Conservation (phyloP, 2,797 vertebrate species). For the Labeo calbasu region DNA sequence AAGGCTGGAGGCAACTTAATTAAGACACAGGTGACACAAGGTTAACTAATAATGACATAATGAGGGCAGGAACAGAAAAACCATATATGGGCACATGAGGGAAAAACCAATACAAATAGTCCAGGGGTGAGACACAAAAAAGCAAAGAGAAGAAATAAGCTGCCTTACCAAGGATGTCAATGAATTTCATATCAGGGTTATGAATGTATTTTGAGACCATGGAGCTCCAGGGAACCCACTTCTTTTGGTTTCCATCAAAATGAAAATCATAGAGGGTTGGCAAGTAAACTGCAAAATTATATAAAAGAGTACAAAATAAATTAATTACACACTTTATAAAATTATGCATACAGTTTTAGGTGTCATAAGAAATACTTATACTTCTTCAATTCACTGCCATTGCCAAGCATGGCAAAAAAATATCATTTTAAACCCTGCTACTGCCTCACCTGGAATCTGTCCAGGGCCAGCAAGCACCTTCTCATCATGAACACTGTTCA, state of each 20-base stretch:
- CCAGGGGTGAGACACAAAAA: no score
- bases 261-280: constrained; percentile 94
- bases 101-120: no score
- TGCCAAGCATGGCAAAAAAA: neutral
- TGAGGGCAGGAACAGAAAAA: no score
- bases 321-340: neutral
- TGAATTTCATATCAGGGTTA: constrained; percentile 80
- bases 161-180: constrained; percentile 88
- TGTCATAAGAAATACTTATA: neutral
- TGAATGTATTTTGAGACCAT: constrained; percentile 88
- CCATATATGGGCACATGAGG: no score
- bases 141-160: neutral
- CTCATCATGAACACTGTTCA: constrained; percentile 75
- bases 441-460: constrained; percentile 87
- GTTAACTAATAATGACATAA: no score
- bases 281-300: constrained; percentile 80
- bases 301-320: neutral
- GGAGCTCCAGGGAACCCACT: constrained; percentile 90
- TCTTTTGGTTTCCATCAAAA: constrained; percentile 80
- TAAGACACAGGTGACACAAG: no score
- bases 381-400: neutral
- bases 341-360: neutral
- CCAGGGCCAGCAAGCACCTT: constrained; percentile 81
- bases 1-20: no score
- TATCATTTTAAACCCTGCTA: neutral